Evolutionary conservation across 2,797 vertebrate genomes (phyloP), one percentile per base, ranked within the genome.

Genomic region (Lerista edwardsae): DNA sequence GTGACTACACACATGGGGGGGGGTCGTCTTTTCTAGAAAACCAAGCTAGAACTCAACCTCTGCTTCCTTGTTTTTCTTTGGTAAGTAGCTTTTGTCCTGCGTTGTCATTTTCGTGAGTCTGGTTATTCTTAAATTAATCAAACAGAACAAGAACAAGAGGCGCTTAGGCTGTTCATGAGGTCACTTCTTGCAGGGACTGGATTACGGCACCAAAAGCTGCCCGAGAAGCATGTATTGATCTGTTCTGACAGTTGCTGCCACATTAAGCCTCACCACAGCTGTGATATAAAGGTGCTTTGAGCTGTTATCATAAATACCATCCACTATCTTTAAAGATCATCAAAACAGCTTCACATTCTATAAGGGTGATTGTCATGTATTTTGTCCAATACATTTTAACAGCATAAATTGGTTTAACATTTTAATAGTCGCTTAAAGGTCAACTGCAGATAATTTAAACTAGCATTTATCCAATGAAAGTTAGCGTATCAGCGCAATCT

Each of bases 181-280:
- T 97, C 97, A 97, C 96, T 96, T 97, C 96, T 97, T 96, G 94
- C 96, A 93, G 96, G 95, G 96, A 95, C 96, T 94, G 97, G 97
- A 98, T 98, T 98, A 98, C 93, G 94, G 96, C 95, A 97, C 96
- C 97, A 97, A 97, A 97, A 96, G 96, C 96, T 96, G 94, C 95
- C 96, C 97, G 96, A 97, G 96, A 97, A 97, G 97, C 97, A 96
- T 97, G 97, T 91, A 94, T 95, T 98, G 97, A 98, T 98, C 95
- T 88, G 95, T 96, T 96, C 97, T 97, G 97, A 98, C 97, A 98
- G 97, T 96, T 96, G 94, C 96, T 96, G 96, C 96, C 96, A 96
- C 96, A 96, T 97, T 97, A 97, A 97, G 95, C 96, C 96, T 94
- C 87, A 94, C 96, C 96, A 96, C 96, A 97, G 96, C 96, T 96